Evolutionary conservation across 2,888 invertebrate species (phyloP), one percentile per base, ranked within the genome.

Genomic region (Acleris emargana): DNA sequence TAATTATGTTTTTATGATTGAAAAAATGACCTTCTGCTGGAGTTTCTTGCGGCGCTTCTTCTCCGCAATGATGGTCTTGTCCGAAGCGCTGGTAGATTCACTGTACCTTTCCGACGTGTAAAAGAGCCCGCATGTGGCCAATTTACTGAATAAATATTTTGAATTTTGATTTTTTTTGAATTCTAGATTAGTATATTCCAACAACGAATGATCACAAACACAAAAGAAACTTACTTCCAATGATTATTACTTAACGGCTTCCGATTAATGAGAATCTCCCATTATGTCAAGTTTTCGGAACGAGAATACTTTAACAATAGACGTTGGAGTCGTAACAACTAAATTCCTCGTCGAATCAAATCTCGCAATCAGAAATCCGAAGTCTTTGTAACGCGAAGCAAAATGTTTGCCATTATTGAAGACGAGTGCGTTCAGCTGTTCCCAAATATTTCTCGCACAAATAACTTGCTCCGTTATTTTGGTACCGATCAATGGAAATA

Each of bases 241-340:
- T 32, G 55, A 64, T 61, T 61, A 43, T 61, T 55, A 55, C 51
- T 61, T 57, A 51, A 61, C 45, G 51, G 66, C 38, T 61, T 17
- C 47, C 52, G 60, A 61, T 66, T 66, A 66, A 66, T 61, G 60
- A 66, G 61, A 66, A 22, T 32, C 18, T 22, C 38, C 55, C 17
- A 61, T 66, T 61, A 51, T 66, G n/a, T 32, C 55, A 47, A 66
- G 57, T 57, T 66, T 52, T 28, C 54, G 53, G 13, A 58, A 28
- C 63, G 52, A 55, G 54, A 66, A 47, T 45, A 61, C 60, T 51
- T 60, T 60, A 60, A 64, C 66, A 66, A 66, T 55, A 55, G 51
- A 22, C 47, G 32, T 51, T 52, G 22, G 50, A 55, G 52, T 61
- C 51, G 51, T 55, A 64, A 55, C 51, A 55, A 42, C 50, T 42